Evolutionary conservation across 2,888 invertebrate species (phyloP), one percentile per base, ranked within the genome.

Genomic region (Coenonympha glycerion): DNA sequence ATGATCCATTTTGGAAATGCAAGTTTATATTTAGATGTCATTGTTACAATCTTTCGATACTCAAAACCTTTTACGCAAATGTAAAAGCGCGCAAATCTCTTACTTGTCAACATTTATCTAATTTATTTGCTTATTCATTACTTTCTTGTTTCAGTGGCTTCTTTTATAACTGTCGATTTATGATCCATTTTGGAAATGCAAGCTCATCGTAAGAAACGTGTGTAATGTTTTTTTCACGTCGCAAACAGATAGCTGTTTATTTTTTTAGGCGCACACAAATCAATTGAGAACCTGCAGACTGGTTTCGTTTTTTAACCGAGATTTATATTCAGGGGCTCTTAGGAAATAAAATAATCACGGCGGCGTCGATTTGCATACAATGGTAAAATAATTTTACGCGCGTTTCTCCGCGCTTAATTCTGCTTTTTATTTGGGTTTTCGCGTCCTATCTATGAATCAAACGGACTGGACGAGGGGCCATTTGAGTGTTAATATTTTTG

Each of bases 361-460:
- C 78, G 68, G 79, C 75, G 71, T 76, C 65, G 77, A 87, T 87
- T 87, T 87, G 87, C 87, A 87, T 87, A 87, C 87, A 87, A 87
- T 87, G 87, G 87, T 83, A 86, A 87, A 86, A 87, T 87, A 87
- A 87, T 87, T 87, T 87, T 87, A 87, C 87, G 87, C 87, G 87
- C 82, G 85, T 86, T 85, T 84, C 82, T 81, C 79, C 79, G 83
- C 81, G 84, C 73, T 87, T 85, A 83, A 84, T 84, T 86, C 75
- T 85, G 80, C 82, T 85, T 87, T 87, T 87, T 86, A 82, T 86
- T 81, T 76, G 76, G 76, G 73, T 78, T 84, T 82, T 78, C 75
- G 78, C 76, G 76, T 74, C 81, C 81, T 87, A 86, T 87, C 86
- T 86, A 87, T 82, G 85, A 83, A 86, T 86, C 87, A 82, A 83